These are phyloP conservation scores for Pantherophis vulpinus DNA, from an alignment of 2,797 vertebrate genomes.

Conservation along the genomic window DNA sequence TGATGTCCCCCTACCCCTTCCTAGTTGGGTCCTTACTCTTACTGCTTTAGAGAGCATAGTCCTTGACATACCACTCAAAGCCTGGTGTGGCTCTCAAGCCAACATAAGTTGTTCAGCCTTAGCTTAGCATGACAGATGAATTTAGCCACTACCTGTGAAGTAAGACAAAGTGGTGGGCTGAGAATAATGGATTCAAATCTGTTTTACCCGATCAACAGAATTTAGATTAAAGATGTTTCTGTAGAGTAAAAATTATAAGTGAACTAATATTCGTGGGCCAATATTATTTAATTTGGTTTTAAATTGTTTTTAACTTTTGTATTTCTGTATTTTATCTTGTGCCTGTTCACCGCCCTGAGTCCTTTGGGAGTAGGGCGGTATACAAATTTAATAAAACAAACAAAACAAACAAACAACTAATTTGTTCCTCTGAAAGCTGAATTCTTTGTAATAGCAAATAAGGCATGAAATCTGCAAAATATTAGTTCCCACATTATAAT, in stretches of 20 bases:
- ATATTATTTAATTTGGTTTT: too few relatives aligned
- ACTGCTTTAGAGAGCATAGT: background rate
- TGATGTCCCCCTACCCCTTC: background rate
- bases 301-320: too few relatives aligned
- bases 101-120: background rate
- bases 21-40: background rate
- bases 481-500: background rate
- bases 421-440: background rate
- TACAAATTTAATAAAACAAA: too few relatives aligned
- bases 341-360: too few relatives aligned
- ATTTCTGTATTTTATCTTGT: too few relatives aligned
- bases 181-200: background rate
- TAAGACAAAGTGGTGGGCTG: background rate
- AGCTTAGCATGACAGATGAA: background rate
- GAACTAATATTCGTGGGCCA: too few relatives aligned
- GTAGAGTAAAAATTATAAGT: background rate
- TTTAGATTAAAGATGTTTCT: background rate
- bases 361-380: too few relatives aligned
- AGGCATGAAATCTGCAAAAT: background rate
- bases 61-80: background rate
- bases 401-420: too few relatives aligned
- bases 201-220: background rate
- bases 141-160: background rate
- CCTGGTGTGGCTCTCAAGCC: background rate
- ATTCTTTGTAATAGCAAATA: background rate